These are phyloP conservation scores for Stegodyphus mimosarum DNA, from an alignment of 1,140 invertebrate species.

Conservation along the genomic window DNA sequence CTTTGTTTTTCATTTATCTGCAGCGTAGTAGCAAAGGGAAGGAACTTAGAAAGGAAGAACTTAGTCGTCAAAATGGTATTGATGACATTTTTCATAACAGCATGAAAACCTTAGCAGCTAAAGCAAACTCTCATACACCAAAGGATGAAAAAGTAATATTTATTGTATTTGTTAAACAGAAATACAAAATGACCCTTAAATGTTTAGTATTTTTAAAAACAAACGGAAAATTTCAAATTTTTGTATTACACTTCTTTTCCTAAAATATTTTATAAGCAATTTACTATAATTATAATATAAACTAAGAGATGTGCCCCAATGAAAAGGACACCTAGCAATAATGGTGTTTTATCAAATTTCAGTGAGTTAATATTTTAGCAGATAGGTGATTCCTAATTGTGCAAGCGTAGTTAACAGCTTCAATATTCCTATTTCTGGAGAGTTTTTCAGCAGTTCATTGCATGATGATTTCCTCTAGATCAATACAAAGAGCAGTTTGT, in stretches of 20 bases:
- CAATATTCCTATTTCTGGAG: neutral
- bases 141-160: constrained; percentile 18
- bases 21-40: constrained; percentile 4
- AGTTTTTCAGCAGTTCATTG: neutral
- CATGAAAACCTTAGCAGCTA: constrained; percentile 10
- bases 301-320: too few relatives aligned
- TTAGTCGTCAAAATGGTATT: constrained; percentile 17
- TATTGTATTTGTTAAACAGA: neutral
- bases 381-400: neutral
- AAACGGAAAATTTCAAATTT: too few relatives aligned
- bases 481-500: neutral
- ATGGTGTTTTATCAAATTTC: too few relatives aligned
- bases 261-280: too few relatives aligned
- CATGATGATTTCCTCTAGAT: neutral
- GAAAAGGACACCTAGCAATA: too few relatives aligned
- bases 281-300: too few relatives aligned
- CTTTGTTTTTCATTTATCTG: neutral
- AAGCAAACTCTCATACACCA: neutral
- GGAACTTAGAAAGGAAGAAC: constrained; percentile 10
- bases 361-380: neutral
- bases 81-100: constrained; percentile 35
- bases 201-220: too few relatives aligned
- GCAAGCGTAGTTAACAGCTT: neutral
- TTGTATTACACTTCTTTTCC: too few relatives aligned
- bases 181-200: too few relatives aligned